Base-by-base conservation (phyloP, 2,888 invertebrate species). In the Sphecodes monilicornis region DNA sequence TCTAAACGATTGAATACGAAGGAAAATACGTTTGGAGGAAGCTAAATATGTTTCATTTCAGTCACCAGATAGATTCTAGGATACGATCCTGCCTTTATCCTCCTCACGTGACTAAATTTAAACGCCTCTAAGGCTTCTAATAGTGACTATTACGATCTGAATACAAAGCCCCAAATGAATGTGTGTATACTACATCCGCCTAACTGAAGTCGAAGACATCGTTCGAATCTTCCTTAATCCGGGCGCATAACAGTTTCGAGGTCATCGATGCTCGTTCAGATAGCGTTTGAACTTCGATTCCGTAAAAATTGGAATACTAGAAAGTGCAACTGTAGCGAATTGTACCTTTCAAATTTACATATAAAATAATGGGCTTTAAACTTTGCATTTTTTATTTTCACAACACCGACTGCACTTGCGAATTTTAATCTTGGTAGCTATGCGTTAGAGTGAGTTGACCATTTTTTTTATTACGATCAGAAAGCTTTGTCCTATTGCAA, bases 91-190 rank as follows among this genome's bases (percentile, higher is more conserved):
- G 39, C 69, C 60, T 68, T 46, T 57, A 70, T 54, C 18, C 68
- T 4, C 22, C 43, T 26, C 32, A 46, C 29, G 69, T 41, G 54
- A 57, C 46, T 68, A 57, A 66, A 71, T 54, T 81, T 50, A 71
- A 54, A 60, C 43, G 72, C 29, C 43, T 76, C 46, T 80, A 29
- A 43, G 57, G 77, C 72, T 46, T 68, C 76, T 81, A 77, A 76
- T 76, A 68, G 77, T 73, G 72, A 57, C 66, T 32, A 39, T 57
- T 70, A 71, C 54, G 26, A 78, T 78, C 69, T 78, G 78, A 82
- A 82, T 82, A 82, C 82, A 82, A 82, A 78, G 82, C 60, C 39
- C 26, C 60, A 43, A 26, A 54, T 29, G 68, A 68, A 68, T 29
- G 50, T 10, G 74, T 43, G 66, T 11, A 29, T 4, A 36, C 4